Evolutionary conservation across 1,140 invertebrate species (phyloP).

Genomic region (Caerostris extrusa): DNA sequence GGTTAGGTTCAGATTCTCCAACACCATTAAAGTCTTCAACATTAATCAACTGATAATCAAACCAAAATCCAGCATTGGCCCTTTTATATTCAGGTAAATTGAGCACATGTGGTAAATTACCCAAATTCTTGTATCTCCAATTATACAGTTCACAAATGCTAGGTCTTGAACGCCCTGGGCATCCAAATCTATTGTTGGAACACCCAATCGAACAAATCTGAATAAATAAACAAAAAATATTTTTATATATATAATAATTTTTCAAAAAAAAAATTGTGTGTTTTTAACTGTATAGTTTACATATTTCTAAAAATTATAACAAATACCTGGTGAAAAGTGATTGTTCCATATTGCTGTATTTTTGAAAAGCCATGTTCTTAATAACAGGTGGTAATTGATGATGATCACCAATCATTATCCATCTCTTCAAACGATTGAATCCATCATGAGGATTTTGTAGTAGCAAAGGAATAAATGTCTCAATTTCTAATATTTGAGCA

Average conservation of each 20-base stretch:
- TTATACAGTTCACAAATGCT: slow-evolving; percentile 97
- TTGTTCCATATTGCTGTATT: slow-evolving; percentile 99
- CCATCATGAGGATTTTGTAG: slow-evolving; percentile 99
- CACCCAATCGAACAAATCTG: slow-evolving; percentile 93
- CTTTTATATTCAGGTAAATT: slow-evolving; percentile 90
- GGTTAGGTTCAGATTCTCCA: slow-evolving; percentile 98
- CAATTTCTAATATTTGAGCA: slow-evolving; percentile 99
- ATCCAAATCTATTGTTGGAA: slow-evolving; percentile 98
- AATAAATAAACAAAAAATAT: background rate
- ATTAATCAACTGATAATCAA: slow-evolving; percentile 98
- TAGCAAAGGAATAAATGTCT: slow-evolving; percentile 99
- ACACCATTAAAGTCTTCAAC: slow-evolving; percentile 98
- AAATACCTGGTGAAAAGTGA: slow-evolving; percentile 93
- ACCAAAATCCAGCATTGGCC: slow-evolving; percentile 94
- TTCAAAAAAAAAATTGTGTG: too few relatives aligned
- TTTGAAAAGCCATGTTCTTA: slow-evolving; percentile 99
- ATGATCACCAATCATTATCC: slow-evolving; percentile 99
- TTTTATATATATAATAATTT: background rate
- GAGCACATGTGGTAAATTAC: slow-evolving; percentile 94
- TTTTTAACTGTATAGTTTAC: background rate
- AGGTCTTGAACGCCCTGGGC: slow-evolving; percentile 95
- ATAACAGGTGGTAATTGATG: slow-evolving; percentile 99
- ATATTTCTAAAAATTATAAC: background rate
- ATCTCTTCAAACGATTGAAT: slow-evolving; percentile 96
- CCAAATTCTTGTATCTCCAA: slow-evolving; percentile 98